Evolutionary conservation across 30 jellyfish, hydroid and myxozoan species (phyloP).

Genomic region (Haliclystus octoradiatus): DNA sequence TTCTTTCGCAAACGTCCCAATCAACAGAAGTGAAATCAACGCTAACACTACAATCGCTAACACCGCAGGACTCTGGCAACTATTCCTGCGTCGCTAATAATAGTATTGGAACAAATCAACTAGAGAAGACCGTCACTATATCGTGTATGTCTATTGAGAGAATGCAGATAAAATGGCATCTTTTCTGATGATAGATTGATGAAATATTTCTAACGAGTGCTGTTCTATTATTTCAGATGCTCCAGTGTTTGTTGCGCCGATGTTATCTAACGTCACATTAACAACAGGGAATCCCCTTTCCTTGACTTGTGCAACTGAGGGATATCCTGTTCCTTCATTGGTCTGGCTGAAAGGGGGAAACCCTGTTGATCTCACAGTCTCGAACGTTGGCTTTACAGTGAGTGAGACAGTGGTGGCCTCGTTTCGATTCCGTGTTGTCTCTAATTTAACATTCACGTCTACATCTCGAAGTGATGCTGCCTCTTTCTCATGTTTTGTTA

Average conservation of each 20-base stretch:
- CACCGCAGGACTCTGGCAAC: background rate
- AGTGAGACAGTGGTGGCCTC: background rate
- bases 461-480: background rate
- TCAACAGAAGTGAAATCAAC: background rate
- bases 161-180: no score
- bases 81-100: background rate
- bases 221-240: conserved; percentile 9
- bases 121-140: background rate
- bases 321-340: conserved; percentile 13
- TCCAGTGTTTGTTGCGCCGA: conserved; percentile 3
- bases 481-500: background rate
- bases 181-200: background rate
- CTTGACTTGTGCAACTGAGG: conserved; percentile 7
- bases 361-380: background rate
- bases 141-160: no score
- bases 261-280: background rate
- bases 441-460: background rate
- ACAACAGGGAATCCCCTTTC: background rate
- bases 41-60: background rate
- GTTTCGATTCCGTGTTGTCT: background rate
- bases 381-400: background rate
- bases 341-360: conserved; percentile 20
- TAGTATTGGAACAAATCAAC: background rate
- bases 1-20: background rate
- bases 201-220: background rate